Base-by-base conservation (phyloP, 2,888 invertebrate species). In the Caenorhabditis angaria region DNA sequence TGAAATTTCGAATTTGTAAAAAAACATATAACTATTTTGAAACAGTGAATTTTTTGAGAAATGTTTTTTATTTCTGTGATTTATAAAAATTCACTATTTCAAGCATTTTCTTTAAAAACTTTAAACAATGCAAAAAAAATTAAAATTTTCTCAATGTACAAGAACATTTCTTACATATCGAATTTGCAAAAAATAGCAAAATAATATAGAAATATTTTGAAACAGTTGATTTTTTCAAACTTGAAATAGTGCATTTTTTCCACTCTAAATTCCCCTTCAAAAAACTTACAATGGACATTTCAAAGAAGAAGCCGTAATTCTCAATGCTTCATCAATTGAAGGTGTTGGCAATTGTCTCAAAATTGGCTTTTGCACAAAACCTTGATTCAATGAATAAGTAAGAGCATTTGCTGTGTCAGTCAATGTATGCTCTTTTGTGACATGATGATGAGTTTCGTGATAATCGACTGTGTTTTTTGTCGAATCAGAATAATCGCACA, bases 391-490 rank as follows among this genome's bases (percentile, higher is more conserved):
- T 6, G 55, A 29, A 51, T 48, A 64, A 12, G 61, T 59, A 18
- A 63, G 22, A 0, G 55, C 53, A 18, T 27, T 35, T 41, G 47
- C 28, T 2, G 61, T 61, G 8, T 60, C 61, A 4, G 62, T 61
- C 5, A 72, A 41, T 25, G 72, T 59, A 27, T 65, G 65, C 28
- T 65, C 73, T 8, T 47, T 56, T 5, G 63, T 47, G 12, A 64
- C 29, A 50, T 83, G 83, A 68, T 83, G 83, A 47, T 78, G 82
- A 28, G 70, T 54, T 29, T 82, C 74, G 60, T 83, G 83, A 65
- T 76, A 83, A 14, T 70, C 68, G 24, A 79, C 79, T 12, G 77
- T 69, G 8, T 71, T 66, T 28, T 72, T 65, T n/a, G 76, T 81
- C 57, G 73, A 65, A n/a, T 78, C 70, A 12, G 73, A 70, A 65